Evolutionary conservation across 2,797 vertebrate genomes (phyloP).

Genomic region (Lacerta agilis): DNA sequence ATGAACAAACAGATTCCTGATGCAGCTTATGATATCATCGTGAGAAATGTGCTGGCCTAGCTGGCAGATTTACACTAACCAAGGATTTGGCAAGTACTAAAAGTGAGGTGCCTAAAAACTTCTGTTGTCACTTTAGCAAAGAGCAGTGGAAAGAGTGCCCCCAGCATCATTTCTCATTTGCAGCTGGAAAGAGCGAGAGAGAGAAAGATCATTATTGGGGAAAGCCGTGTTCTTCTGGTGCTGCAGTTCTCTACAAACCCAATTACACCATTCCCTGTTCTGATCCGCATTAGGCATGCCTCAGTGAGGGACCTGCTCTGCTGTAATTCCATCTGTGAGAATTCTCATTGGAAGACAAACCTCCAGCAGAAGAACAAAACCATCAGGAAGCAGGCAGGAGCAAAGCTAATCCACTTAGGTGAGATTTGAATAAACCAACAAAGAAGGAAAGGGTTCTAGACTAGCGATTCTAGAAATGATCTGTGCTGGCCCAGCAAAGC

Average conservation of each 20-base stretch:
- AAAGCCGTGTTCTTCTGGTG: not conserved
- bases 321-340: slow-evolving; percentile 61
- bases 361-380: slow-evolving; percentile 70
- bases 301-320: slow-evolving; percentile 53
- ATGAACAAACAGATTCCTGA: not conserved
- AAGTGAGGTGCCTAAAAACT: slow-evolving; percentile 21
- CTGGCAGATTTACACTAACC: slow-evolving; percentile 39
- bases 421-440: slow-evolving; percentile 59
- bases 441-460: slow-evolving; percentile 61
- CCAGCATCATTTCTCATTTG: slow-evolving; percentile 19
- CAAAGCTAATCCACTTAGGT: slow-evolving; percentile 67
- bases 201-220: slow-evolving; percentile 36
- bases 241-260: slow-evolving; percentile 44
- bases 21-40: too few relatives aligned
- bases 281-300: slow-evolving; percentile 71
- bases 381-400: slow-evolving; percentile 64
- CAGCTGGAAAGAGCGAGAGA: not conserved
- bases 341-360: slow-evolving; percentile 53
- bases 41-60: slow-evolving; percentile 37
- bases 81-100: slow-evolving; percentile 26
- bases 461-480: slow-evolving; percentile 63
- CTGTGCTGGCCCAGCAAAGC: slow-evolving; percentile 57
- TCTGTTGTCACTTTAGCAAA: slow-evolving; percentile 19
- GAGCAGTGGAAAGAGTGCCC: not conserved
- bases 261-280: slow-evolving; percentile 37